phyloP scores from a whole-genome alignment of 1,140 invertebrate species.

The Hyles euphorbiae region DNA sequence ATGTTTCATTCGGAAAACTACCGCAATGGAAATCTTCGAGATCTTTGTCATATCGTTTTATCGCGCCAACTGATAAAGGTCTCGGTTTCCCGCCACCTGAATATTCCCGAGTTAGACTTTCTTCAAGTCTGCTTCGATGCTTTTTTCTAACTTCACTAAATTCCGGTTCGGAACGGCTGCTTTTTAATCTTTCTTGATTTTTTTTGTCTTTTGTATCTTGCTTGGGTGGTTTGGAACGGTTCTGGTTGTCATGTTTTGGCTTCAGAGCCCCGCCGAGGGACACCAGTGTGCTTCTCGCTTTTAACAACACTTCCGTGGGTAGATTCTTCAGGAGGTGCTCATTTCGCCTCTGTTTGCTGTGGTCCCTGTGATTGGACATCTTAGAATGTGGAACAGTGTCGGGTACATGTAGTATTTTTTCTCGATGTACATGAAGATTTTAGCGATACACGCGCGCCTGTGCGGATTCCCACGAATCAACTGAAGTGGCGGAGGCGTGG shows the following conservation, averaged over 20 bases:
- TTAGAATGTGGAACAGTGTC: slow-evolving; percentile 12
- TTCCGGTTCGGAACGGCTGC: slow-evolving; percentile 57
- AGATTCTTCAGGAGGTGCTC: slow-evolving; percentile 49
- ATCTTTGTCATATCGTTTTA: slow-evolving; percentile 49
- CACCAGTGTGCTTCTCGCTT: slow-evolving; percentile 57
- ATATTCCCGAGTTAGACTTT: slow-evolving; percentile 32
- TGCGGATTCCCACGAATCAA: slow-evolving; percentile 46
- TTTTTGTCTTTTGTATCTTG: slow-evolving; percentile 46
- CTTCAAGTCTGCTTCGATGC: slow-evolving; percentile 54
- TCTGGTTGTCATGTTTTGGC: slow-evolving; percentile 45
- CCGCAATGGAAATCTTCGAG: slow-evolving; percentile 35
- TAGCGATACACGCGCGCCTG: slow-evolving; percentile 37
- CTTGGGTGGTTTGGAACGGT: slow-evolving; percentile 30
- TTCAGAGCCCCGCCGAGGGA: slow-evolving; percentile 57
- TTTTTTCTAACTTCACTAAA: slow-evolving; percentile 51
- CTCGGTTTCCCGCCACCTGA: slow-evolving; percentile 30
- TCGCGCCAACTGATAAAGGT: slow-evolving; percentile 52
- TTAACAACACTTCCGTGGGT: slow-evolving; percentile 56
- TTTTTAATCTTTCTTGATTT: slow-evolving; percentile 45
- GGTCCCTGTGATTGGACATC: slow-evolving; percentile 55
- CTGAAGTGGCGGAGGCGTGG: slow-evolving; percentile 57
- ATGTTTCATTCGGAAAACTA: slow-evolving; percentile 41
- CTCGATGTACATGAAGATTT: slow-evolving; percentile 25
- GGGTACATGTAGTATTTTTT: slow-evolving; percentile 32
- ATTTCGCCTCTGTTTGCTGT: slow-evolving; percentile 48